Evolutionary conservation across 2,113 vertebrate genomes (phyloP), one percentile per base, ranked within the genome.

Genomic region (Jacana jacana): DNA sequence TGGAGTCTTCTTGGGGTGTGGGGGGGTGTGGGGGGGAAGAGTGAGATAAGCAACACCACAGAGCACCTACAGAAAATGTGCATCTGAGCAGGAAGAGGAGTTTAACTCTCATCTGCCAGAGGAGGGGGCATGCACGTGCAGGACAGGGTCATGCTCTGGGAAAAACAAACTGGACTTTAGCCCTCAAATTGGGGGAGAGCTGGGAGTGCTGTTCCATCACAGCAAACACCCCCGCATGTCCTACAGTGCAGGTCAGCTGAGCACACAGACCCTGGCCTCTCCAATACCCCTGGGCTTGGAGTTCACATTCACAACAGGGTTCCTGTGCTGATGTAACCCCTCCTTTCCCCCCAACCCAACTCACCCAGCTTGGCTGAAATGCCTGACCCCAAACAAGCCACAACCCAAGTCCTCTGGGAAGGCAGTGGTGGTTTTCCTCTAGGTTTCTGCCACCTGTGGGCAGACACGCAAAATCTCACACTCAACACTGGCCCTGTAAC

Each of bases 261-360:
- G 57, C 51, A 13, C 20, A 4, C 0, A 0, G 33, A 66, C 40
- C 33, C 28, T 24, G 52, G 39, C 58, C 3, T 1, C 23, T 10
- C 8, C 33, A 11, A 7, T 10, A 17, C 8, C 17, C 31, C 7
- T 0, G 0, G 48, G 58, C 35, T 72, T n/a, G 37, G 66, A 33
- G 63, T 22, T 64, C 63, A 49, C 44, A 37, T 0, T 0, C 46
- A 54, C n/a, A 46, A 6, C 16, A 23, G 28, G 14, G 20, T 16
- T 77, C 39, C 81, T 39, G 33, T 24, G 66, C 19, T 24, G 60
- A 51, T 19, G 28, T 49, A 51, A 68, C 31, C 35, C 19, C 24
- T 37, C 40, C 40, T 13, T 13, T 13, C 42, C 42, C 42, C 42
- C 42, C n/a, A n/a, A n/a, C n/a, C n/a, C n/a, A n/a, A n/a, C n/a